Evolutionary conservation across 1,140 invertebrate genomes (phyloP).

Genomic region (Drosophila sechellia): DNA sequence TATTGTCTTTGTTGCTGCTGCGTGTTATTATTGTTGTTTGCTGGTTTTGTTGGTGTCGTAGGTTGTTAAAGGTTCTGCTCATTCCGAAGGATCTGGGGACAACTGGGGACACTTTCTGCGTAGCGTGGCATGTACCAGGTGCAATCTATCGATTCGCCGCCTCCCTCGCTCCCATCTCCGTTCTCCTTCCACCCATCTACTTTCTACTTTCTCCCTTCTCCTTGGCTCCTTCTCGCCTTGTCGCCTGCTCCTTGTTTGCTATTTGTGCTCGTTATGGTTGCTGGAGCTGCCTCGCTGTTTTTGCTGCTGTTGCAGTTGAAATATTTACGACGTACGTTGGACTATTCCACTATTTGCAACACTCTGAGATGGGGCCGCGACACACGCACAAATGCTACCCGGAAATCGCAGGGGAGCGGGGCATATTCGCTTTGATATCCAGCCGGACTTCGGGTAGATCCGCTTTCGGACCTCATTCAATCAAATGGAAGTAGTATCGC

Average conservation of each 20-base stretch:
- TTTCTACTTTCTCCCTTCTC: not conserved
- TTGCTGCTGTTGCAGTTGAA: constrained; percentile 79
- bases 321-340: constrained; percentile 82
- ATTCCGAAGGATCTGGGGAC: constrained; percentile 26
- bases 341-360: constrained; percentile 81
- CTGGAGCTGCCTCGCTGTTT: constrained; percentile 50
- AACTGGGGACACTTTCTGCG: constrained; percentile 72
- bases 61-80: constrained; percentile 57
- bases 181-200: not conserved
- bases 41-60: constrained; percentile 58
- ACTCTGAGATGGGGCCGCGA: constrained; percentile 53
- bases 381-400: constrained; percentile 78
- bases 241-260: constrained; percentile 61
- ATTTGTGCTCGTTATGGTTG: constrained; percentile 74
- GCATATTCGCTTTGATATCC: constrained; percentile 15
- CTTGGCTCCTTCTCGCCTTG: constrained; percentile 21
- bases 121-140: constrained; percentile 70
- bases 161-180: constrained; percentile 1
- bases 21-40: constrained; percentile 53
- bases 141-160: constrained; percentile 78
- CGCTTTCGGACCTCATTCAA: not conserved
- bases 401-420: constrained; percentile 9
- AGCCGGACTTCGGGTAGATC: not conserved
- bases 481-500: not conserved
- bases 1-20: constrained; percentile 52